Evolutionary conservation across 2,888 invertebrate species (phyloP).

Genomic region (Lasioglossum pauxillum): DNA sequence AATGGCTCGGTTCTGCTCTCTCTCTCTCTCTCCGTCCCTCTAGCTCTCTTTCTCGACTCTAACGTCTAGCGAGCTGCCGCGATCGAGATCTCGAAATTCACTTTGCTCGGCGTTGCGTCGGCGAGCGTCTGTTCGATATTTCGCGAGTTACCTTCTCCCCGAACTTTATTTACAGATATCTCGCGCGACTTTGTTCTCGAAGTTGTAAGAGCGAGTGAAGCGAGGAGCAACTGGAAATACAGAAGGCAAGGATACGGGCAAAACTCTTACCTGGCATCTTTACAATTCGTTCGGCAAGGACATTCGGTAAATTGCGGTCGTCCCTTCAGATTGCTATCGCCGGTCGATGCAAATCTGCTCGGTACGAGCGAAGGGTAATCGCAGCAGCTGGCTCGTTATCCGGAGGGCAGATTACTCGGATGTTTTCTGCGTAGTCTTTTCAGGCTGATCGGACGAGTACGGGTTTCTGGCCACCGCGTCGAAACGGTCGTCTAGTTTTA

Average conservation of each 20-base stretch:
- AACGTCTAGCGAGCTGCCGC: not conserved
- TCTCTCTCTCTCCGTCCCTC: not conserved
- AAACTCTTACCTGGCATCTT: not conserved
- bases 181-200: not conserved
- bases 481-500: not conserved
- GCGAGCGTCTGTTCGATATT: not conserved
- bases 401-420: not conserved
- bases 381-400: slow-evolving; percentile 1
- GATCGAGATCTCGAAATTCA: slow-evolving; percentile 9
- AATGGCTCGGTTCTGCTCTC: not conserved
- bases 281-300: not conserved
- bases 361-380: not conserved
- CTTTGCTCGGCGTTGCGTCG: not conserved
- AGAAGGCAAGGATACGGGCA: not conserved
- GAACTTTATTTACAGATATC: not conserved
- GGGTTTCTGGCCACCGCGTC: slow-evolving; percentile 2
- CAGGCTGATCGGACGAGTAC: not conserved
- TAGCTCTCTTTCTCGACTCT: not conserved
- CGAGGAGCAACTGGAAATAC: not conserved
- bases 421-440: not conserved
- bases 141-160: not conserved
- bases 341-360: not conserved
- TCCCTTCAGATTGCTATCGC: not conserved
- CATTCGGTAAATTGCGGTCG: not conserved
- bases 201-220: not conserved